Evolutionary conservation across 1,140 invertebrate genomes (phyloP), one percentile per base, ranked within the genome.

Genomic region (Drosophila ambigua): DNA sequence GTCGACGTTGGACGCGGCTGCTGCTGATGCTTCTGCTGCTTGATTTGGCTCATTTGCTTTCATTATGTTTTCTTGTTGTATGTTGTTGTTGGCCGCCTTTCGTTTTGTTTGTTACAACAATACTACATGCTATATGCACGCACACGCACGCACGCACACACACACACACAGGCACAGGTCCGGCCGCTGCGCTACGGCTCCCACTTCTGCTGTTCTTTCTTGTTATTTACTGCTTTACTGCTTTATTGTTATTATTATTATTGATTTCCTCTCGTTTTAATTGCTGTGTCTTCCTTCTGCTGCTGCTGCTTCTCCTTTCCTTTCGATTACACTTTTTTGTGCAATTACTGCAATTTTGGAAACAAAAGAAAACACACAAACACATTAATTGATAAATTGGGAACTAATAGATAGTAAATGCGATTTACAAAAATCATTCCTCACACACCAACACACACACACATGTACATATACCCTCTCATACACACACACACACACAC

Each of bases 381-480:
- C 53, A 53, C 44, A 66, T 44, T 44, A 52, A 31, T 52, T 57
- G 9, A 49, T 71, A 46, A 66, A 24, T 72, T 61, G 46, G 45
- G 57, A 64, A 46, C 59, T 66, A 4, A 60, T 78, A 72, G 65
- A 78, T 75, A 59, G 49, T 79, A 85, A 85, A 85, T 85, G 82
- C 82, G 82, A 87, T 85, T 75, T 72, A 85, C 74, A 66, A 78
- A 82, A 76, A 76, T 74, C 24, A 41, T 50, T 68, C 51, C 60
- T 58, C 50, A 48, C 65, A 41, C 71, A 75, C 46, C 20, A 46
- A 39, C 51, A 26, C 63, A 41, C 20, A 41, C 20, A 20, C 20
- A 20, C 2, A 1, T 11, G 9, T 35, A 8, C 31, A 39, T 28
- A 16, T 41, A 7, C 35, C 28, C 55, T 28, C 15, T 45, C 3